Evolutionary conservation across 2,888 invertebrate genomes (phyloP).

Genomic region (Tetragonisca angustula): DNA sequence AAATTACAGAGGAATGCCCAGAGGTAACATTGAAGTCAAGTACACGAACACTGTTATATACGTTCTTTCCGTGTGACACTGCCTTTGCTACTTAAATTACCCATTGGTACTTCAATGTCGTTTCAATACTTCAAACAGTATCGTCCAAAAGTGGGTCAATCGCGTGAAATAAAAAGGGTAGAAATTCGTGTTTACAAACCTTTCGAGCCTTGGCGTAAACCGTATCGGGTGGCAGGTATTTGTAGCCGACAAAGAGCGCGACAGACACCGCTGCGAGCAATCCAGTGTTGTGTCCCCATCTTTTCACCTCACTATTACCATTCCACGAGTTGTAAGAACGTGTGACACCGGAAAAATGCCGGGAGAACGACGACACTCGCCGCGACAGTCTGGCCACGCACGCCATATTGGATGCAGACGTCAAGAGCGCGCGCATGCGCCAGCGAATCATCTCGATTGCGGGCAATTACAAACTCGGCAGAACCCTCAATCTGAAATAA

Average conservation of each 20-base stretch:
- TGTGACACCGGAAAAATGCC: slow-evolving; percentile 73
- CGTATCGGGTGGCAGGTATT: slow-evolving; percentile 81
- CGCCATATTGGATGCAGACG: slow-evolving; percentile 79
- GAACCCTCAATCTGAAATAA: background rate
- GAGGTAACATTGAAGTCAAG: background rate
- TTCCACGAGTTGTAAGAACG: slow-evolving; percentile 75
- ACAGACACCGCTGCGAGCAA: slow-evolving; percentile 84
- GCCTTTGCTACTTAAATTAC: background rate
- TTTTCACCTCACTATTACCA: slow-evolving; percentile 63
- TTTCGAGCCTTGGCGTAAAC: slow-evolving; percentile 86
- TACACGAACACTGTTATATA: background rate
- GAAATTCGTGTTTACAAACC: slow-evolving; percentile 77
- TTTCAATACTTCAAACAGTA: background rate
- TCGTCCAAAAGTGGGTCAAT: no score
- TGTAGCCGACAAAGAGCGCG: slow-evolving; percentile 84
- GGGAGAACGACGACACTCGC: slow-evolving; percentile 71
- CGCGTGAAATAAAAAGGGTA: background rate
- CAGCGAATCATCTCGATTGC: slow-evolving; percentile 42
- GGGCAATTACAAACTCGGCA: background rate
- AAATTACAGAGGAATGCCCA: background rate
- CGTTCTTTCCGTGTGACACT: background rate
- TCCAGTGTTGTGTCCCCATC: slow-evolving; percentile 72
- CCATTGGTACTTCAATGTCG: no score
- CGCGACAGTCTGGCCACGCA: slow-evolving; percentile 71
- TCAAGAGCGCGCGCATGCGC: slow-evolving; percentile 84